These are phyloP conservation scores for Schizothorax lantsangensis DNA, from an alignment of 2,797 vertebrate species.

Conservation along the genomic window DNA sequence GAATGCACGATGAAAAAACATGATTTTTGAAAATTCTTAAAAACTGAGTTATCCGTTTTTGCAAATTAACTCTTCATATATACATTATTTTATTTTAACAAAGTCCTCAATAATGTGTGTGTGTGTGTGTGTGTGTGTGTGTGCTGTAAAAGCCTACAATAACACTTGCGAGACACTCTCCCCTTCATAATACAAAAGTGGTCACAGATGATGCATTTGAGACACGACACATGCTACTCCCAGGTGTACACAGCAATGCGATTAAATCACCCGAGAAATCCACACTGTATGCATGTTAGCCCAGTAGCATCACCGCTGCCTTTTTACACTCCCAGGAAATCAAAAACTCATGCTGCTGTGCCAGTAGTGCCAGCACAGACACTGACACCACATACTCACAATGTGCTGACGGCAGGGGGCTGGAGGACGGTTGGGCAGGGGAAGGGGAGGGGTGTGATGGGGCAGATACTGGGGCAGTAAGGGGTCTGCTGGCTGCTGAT, in stretches of 20 bases:
- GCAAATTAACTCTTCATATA: no score
- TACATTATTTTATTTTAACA: background rate
- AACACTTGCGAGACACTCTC: background rate
- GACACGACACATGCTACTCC: background rate
- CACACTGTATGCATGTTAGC: conserved; percentile 31
- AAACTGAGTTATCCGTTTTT: no score
- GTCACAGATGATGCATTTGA: background rate
- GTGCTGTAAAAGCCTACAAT: background rate
- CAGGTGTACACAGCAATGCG: background rate
- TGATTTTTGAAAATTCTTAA: no score
- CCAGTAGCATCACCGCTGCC: conserved; percentile 8
- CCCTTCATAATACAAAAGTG: background rate
- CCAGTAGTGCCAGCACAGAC: background rate
- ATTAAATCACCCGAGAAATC: background rate
- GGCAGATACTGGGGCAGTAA: conserved; percentile 69
- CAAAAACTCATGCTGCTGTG: background rate
- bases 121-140: background rate
- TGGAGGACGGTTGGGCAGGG: conserved; percentile 74
- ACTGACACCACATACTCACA: conserved; percentile 75
- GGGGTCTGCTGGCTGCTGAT: conserved; percentile 61
- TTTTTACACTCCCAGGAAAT: conserved; percentile 11
- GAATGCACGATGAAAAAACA: no score
- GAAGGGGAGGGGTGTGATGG: conserved; percentile 75
- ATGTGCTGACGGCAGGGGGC: conserved; percentile 76
- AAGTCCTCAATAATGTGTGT: no score